phyloP scores from a whole-genome alignment of 2,797 vertebrate species.

The Cirrhinus mrigala region DNA sequence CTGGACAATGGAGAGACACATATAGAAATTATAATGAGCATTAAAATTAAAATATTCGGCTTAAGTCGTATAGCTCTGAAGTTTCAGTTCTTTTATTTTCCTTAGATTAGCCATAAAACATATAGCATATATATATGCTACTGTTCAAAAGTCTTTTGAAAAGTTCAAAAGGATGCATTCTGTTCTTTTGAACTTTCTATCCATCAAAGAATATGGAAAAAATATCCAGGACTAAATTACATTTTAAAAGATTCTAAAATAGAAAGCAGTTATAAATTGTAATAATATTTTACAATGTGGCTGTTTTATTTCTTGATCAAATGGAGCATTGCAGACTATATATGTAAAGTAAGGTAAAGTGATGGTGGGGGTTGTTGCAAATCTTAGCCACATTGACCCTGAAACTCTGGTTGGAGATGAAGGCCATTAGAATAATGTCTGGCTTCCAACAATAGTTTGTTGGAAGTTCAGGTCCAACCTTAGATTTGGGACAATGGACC shows the following conservation, averaged over 20 bases:
- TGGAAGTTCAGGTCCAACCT: slow-evolving; percentile 76
- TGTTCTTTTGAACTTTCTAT: not conserved
- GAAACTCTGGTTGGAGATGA: slow-evolving; percentile 39
- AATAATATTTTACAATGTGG: not conserved
- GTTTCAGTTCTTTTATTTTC: not conserved
- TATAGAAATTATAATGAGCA: slow-evolving; percentile 59
- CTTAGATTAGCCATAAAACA: not conserved
- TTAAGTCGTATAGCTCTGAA: slow-evolving; percentile 3
- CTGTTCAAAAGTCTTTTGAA: not conserved
- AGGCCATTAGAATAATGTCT: slow-evolving; percentile 48
- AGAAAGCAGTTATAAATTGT: not conserved
- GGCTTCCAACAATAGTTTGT: slow-evolving; percentile 63
- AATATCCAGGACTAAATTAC: not conserved
- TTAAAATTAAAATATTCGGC: slow-evolving; percentile 32
- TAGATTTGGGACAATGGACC: slow-evolving; percentile 65
- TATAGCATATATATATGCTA: not conserved
- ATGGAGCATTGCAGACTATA: not conserved
- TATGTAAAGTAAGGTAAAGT: not conserved
- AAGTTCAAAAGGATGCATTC: not conserved
- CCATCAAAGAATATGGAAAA: not conserved
- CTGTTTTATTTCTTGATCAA: not conserved
- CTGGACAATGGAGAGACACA: slow-evolving; percentile 8
- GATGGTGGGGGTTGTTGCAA: not conserved
- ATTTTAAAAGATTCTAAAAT: not conserved
- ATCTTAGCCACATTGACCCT: slow-evolving; percentile 26